phyloP scores from a whole-genome alignment of 1,140 invertebrate genomes.

The Trialeurodes vaporariorum region DNA sequence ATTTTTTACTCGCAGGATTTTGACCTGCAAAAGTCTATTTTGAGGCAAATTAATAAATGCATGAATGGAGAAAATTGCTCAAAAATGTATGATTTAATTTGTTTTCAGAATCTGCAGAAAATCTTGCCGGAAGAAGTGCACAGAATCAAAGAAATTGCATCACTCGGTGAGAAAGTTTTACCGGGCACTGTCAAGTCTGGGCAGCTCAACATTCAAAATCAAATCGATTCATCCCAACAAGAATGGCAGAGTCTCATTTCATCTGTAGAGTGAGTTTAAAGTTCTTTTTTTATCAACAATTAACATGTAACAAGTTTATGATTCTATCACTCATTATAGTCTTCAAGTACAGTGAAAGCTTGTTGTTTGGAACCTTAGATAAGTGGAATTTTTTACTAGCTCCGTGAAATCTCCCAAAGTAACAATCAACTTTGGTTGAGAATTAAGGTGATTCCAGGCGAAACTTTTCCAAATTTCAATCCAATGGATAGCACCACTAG shows the following conservation, averaged over 20 bases:
- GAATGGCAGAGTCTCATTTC: constrained; percentile 79
- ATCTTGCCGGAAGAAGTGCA: constrained; percentile 75
- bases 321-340: neutral
- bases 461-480: no score
- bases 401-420: no score
- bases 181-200: constrained; percentile 75
- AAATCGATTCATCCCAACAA: constrained; percentile 75
- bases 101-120: constrained; percentile 52
- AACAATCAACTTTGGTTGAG: no score
- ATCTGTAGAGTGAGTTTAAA: constrained; percentile 42
- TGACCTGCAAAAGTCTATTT: no score
- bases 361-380: neutral
- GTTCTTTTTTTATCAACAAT: constrained; percentile 3
- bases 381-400: neutral
- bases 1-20: no score
- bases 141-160: constrained; percentile 63
- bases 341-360: neutral
- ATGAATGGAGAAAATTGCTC: no score
- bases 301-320: neutral
- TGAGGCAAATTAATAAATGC: no score
- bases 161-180: constrained; percentile 77
- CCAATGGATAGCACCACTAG: no score
- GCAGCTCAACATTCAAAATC: constrained; percentile 70
- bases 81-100: constrained; percentile 18
- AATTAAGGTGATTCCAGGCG: no score